A percentile compares a stretch with the other conserved stretches of the same genome.
phyloP scores from a whole-genome alignment of 2,888 invertebrate genomes.

The Neuroscelio doddi region DNA sequence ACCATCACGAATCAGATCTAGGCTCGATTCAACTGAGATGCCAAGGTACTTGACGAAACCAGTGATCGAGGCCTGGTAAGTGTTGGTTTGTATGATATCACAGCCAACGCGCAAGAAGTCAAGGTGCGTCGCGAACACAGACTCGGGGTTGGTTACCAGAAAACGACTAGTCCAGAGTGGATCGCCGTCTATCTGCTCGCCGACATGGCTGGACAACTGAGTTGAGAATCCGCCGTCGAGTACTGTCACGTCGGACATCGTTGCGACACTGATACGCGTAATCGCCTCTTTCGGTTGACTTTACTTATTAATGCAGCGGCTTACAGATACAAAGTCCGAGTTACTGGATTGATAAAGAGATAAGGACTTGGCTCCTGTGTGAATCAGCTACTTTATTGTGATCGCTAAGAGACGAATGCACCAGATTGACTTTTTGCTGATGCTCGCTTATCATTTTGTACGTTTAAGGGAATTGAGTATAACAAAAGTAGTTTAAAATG shows the following conservation, averaged over 20 bases:
- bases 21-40: constrained; percentile 79
- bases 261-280: neutral
- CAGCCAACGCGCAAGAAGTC: constrained; percentile 91
- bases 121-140: constrained; percentile 85
- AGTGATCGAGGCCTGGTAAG: constrained; percentile 70
- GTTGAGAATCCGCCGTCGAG: constrained; percentile 87
- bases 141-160: constrained; percentile 84
- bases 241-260: constrained; percentile 60
- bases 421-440: too few relatives aligned
- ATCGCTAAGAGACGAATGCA: too few relatives aligned
- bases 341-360: too few relatives aligned
- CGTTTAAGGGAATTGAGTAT: too few relatives aligned
- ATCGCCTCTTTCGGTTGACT: too few relatives aligned
- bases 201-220: constrained; percentile 84
- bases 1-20: constrained; percentile 82
- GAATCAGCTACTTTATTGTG: too few relatives aligned
- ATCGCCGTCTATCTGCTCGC: constrained; percentile 85
- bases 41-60: constrained; percentile 83
- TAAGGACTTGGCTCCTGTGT: too few relatives aligned
- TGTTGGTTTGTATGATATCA: constrained; percentile 78
- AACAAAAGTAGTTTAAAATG: too few relatives aligned
- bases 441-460: too few relatives aligned
- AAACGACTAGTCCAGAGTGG: constrained; percentile 92
- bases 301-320: too few relatives aligned
- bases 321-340: too few relatives aligned